phyloP scores from a whole-genome alignment of 2,888 invertebrate species.

The Synergus gifuensis region DNA sequence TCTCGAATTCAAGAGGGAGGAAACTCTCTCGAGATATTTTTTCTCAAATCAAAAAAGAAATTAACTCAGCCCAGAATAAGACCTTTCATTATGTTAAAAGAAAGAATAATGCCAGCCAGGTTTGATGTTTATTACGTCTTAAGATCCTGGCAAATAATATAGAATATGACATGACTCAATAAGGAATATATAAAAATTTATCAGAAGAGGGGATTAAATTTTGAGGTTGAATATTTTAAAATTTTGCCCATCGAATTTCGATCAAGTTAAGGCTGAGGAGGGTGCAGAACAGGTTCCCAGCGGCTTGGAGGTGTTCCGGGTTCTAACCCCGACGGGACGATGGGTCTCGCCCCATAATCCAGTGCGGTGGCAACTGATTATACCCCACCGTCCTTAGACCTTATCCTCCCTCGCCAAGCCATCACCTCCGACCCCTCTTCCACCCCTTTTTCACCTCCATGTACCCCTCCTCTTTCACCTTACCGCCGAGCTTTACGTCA shows the following conservation, averaged over 20 bases:
- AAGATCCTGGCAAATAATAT: too few relatives aligned
- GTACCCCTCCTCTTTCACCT: slow-evolving; percentile 57
- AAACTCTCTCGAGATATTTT: neutral
- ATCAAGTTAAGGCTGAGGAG: slow-evolving; percentile 54
- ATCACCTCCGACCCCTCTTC: slow-evolving; percentile 53
- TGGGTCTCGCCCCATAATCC: slow-evolving; percentile 75
- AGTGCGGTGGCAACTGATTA: slow-evolving; percentile 78
- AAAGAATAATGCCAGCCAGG: too few relatives aligned
- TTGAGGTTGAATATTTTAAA: slow-evolving; percentile 48
- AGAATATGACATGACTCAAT: too few relatives aligned
- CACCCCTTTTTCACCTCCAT: slow-evolving; percentile 49
- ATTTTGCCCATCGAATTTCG: slow-evolving; percentile 63
- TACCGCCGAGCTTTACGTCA: slow-evolving; percentile 77
- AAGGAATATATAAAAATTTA: neutral
- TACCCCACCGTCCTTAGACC: slow-evolving; percentile 69
- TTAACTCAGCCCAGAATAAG: neutral
- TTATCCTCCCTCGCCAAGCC: slow-evolving; percentile 69
- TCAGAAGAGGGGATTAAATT: slow-evolving; percentile 40
- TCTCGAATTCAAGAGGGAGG: neutral
- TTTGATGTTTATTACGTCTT: too few relatives aligned
- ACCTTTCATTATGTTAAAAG: neutral
- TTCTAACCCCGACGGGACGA: slow-evolving; percentile 70
- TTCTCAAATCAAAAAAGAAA: neutral
- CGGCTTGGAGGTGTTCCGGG: slow-evolving; percentile 68
- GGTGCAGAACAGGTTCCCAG: slow-evolving; percentile 57